Evolutionary conservation across 2,888 invertebrate genomes (phyloP).

Genomic region (Leptinotarsa rubiginosa): DNA sequence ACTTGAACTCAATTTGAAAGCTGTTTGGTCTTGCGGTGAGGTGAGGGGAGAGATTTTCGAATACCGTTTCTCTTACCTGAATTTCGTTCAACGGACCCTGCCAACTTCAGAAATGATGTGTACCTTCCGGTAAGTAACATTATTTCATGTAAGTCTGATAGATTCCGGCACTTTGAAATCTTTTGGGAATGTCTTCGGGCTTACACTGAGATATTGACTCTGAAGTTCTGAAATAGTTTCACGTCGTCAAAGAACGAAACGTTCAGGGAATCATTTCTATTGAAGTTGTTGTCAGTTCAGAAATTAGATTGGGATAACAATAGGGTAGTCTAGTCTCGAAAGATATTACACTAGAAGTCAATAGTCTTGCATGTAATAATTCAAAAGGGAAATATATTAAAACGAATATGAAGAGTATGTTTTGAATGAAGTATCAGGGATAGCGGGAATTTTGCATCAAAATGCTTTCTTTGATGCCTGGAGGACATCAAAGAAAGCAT

Average conservation of each 20-base stretch:
- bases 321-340: background rate
- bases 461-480: no score
- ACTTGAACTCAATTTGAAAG: constrained; percentile 44
- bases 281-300: background rate
- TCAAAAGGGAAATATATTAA: background rate
- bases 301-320: background rate
- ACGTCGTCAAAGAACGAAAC: background rate
- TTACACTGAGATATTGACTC: background rate
- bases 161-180: constrained; percentile 1
- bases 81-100: constrained; percentile 45
- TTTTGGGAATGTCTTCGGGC: constrained; percentile 7
- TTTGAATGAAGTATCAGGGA: no score
- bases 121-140: constrained; percentile 42
- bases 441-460: no score
- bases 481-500: no score
- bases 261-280: background rate
- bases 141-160: constrained; percentile 37
- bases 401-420: background rate
- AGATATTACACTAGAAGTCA: background rate
- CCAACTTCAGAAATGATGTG: constrained; percentile 37
- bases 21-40: constrained; percentile 43
- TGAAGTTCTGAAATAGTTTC: background rate
- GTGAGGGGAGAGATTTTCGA: constrained; percentile 44
- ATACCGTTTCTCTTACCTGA: constrained; percentile 35
- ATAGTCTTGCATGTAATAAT: background rate